phyloP scores from a whole-genome alignment of 2,113 vertebrate genomes.

The Brachypodius melanocephalos region DNA sequence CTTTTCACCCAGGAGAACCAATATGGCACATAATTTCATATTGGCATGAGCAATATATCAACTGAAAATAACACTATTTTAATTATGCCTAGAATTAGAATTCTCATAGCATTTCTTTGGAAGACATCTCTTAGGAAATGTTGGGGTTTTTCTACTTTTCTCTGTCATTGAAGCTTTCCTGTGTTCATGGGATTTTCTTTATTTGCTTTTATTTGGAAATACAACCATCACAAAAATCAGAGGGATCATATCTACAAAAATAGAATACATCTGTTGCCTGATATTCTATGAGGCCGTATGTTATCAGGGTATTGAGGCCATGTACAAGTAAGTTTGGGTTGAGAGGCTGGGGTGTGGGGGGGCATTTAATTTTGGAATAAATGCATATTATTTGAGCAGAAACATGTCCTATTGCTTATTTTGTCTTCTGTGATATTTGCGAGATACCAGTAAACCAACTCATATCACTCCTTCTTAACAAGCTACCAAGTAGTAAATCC shows the following conservation, averaged over 20 bases:
- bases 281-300: neutral
- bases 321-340: neutral
- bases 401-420: neutral
- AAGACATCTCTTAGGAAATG: neutral
- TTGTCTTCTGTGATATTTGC: neutral
- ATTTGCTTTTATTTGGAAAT: neutral
- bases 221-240: neutral
- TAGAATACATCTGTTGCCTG: neutral
- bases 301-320: neutral
- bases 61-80: neutral
- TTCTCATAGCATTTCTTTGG: neutral
- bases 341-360: fast-evolving
- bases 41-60: neutral
- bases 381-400: neutral
- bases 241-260: neutral
- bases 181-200: neutral
- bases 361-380: neutral
- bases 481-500: neutral
- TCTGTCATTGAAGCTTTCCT: neutral
- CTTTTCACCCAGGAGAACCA: neutral
- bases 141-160: neutral
- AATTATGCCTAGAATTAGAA: neutral
- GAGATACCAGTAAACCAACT: neutral
- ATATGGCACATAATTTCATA: neutral
- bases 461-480: neutral